These are phyloP conservation scores for Drosophila santomea DNA, from an alignment of 1,140 invertebrate genomes.

Conservation along the genomic window DNA sequence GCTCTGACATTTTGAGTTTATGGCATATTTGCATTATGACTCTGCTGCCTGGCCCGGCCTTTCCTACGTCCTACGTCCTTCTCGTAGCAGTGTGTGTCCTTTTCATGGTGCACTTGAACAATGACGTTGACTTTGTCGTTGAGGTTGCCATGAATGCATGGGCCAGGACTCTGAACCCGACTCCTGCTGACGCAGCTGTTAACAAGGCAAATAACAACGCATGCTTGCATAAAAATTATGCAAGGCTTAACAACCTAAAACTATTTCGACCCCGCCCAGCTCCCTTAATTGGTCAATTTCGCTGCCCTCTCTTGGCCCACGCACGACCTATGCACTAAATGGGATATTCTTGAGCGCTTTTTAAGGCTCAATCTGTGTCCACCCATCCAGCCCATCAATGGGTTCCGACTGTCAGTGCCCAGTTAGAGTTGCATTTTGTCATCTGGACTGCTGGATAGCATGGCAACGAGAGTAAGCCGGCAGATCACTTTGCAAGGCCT, in stretches of 20 bases:
- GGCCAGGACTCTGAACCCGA: constrained; percentile 14
- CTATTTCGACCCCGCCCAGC: constrained; percentile 34
- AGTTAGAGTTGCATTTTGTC: constrained; percentile 29
- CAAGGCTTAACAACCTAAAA: constrained; percentile 50
- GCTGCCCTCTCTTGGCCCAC: constrained; percentile 18
- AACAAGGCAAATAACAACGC: constrained; percentile 68
- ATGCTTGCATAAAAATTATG: constrained; percentile 66
- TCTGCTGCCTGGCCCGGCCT: constrained; percentile 27
- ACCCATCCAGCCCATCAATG: constrained; percentile 22
- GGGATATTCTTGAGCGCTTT: constrained; percentile 5
- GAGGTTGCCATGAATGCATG: constrained; percentile 57
- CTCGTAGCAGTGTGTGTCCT: constrained; percentile 32
- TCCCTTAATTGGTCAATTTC: constrained; percentile 60
- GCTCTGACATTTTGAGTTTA: constrained; percentile 79
- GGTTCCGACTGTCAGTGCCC: constrained; percentile 16
- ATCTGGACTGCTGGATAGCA: background rate
- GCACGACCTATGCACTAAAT: background rate
- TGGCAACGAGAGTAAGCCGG: constrained; percentile 16
- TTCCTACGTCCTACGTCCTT: background rate
- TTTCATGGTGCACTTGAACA: constrained; percentile 61
- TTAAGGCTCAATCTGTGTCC: constrained; percentile 13
- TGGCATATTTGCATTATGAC: constrained; percentile 80
- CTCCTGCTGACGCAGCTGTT: constrained; percentile 64
- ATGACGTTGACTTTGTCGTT: constrained; percentile 67
- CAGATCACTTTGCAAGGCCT: constrained; percentile 19